These are phyloP conservation scores for Helicoverpa armigera DNA, from an alignment of 1,140 invertebrate genomes.

Conservation along the genomic window DNA sequence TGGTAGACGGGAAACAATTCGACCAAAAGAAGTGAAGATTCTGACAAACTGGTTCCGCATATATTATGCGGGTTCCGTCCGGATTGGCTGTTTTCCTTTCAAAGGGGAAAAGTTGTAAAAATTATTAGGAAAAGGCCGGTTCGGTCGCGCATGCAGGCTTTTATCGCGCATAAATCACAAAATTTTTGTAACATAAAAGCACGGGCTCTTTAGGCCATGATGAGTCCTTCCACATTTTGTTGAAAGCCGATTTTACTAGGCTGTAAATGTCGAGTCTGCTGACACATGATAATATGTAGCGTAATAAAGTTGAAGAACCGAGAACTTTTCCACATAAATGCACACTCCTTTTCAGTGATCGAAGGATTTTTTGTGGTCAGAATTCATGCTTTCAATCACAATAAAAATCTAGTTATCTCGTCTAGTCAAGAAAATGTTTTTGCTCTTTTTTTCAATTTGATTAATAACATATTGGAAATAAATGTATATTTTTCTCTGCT, in stretches of 20 bases:
- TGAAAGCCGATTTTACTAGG: not conserved
- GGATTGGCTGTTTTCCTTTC: constrained; percentile 6
- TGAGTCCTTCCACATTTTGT: not conserved
- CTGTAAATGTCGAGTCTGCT: constrained; percentile 6
- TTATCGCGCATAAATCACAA: constrained; percentile 33
- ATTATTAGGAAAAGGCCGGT: constrained; percentile 37
- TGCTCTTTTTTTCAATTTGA: not conserved
- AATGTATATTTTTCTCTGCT: too few relatives aligned
- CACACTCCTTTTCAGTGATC: not conserved
- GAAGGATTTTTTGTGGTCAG: not conserved
- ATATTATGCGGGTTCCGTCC: constrained; percentile 19
- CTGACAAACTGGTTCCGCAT: constrained; percentile 26
- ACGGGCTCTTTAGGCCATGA: not conserved
- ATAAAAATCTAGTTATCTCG: not conserved
- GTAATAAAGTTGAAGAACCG: not conserved
- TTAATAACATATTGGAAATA: too few relatives aligned
- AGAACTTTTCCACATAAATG: not conserved
- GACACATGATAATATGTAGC: not conserved
- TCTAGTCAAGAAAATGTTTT: not conserved
- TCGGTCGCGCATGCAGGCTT: constrained; percentile 31
- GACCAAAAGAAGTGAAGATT: constrained; percentile 27
- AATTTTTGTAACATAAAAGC: constrained; percentile 32
- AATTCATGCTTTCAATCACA: not conserved
- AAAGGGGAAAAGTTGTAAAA: constrained; percentile 41
- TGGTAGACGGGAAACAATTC: constrained; percentile 2